These are phyloP conservation scores for Serranus cabrilla DNA, from an alignment of 2,797 vertebrate species.

Conservation along the genomic window DNA sequence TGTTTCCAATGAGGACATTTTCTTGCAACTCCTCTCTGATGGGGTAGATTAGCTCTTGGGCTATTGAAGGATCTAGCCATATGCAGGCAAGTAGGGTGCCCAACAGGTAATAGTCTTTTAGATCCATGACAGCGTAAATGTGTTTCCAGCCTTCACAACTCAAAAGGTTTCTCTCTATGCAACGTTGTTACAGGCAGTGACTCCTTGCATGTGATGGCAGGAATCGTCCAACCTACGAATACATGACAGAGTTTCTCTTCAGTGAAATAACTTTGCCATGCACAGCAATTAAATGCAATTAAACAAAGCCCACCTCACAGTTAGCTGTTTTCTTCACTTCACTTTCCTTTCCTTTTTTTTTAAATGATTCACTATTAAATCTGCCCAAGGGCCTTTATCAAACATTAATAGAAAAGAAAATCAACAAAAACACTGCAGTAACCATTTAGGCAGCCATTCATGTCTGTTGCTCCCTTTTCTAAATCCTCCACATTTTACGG, in stretches of 20 bases:
- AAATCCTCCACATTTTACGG: constrained; percentile 70
- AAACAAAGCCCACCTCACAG: constrained; percentile 25
- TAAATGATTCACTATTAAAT: constrained; percentile 17
- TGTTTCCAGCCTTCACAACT: constrained; percentile 83
- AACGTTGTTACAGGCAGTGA: constrained; percentile 87
- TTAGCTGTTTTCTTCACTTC: constrained; percentile 26
- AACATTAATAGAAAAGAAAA: constrained; percentile 44
- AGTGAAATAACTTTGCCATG: constrained; percentile 64
- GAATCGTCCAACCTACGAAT: constrained; percentile 92
- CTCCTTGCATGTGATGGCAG: constrained; percentile 89
- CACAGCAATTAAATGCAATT: constrained; percentile 46
- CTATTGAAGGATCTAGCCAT: constrained; percentile 96
- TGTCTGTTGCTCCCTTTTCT: constrained; percentile 52
- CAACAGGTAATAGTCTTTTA: constrained; percentile 99
- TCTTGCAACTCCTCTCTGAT: constrained; percentile 99
- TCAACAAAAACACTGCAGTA: constrained; percentile 67
- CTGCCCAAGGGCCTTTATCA: constrained; percentile 28
- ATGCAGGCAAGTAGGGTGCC: constrained; percentile 95
- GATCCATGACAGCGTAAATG: constrained; percentile 94
- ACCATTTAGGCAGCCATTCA: constrained; percentile 65
- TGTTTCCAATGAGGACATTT: constrained; percentile 99
- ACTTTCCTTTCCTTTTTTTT: background rate
- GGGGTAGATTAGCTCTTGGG: constrained; percentile 99
- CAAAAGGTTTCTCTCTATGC: constrained; percentile 88
- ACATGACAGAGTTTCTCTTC: constrained; percentile 81